Base-by-base conservation (phyloP, 2,888 invertebrate genomes). In the Nephrotoma appendiculata region DNA sequence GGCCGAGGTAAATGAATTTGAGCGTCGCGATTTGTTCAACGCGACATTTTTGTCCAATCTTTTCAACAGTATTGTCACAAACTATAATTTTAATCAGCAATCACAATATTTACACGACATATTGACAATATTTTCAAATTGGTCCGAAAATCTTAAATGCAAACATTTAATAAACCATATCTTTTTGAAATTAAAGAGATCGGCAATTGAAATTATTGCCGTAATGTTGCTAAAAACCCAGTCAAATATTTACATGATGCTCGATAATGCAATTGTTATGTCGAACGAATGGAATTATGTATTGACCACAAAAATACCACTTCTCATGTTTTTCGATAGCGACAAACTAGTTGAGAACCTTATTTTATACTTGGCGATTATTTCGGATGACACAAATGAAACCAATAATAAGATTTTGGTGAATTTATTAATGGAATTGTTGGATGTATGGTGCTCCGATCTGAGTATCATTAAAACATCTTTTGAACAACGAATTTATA, bases 371-470 rank as follows among this genome's bases (percentile, higher is more conserved):
- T 89, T 96, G 0, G 92, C 93, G 0, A 90, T 91, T 6, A 89
- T 90, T 1, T 89, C 89, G 7, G 89, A 90, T 3, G 87, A 88
- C 52, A 88, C 88, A 5, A 89, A 90, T 0, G 90, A 92, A 9
- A 9, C 88, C 0, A 89, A 90, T 5, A 89, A 90, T 83, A 88
- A 89, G 19, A 87, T 90, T 86, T 89, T 93, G 31, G 88, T 90
- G 5, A 91, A 92, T 41, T 89, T 95, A 45, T 90, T 94, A 1
- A 88, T 93, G 0, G 93, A 94, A 88, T 89, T 96, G 45, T 89
- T 95, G 2, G 92, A 92, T 0, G 92, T 95, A 12, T 97, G 97
- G 97, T 92, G 95, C 0, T 94, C 95, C 89, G 94, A 94, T 41
- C 93, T 93, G 86, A 92, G 94, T 0, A 90, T 94, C 9, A 93